A percentile compares a stretch with the other conserved stretches of the same genome.
Conservation (phyloP, 2,888 invertebrate genomes). For the Cryptosula pallasiana region DNA sequence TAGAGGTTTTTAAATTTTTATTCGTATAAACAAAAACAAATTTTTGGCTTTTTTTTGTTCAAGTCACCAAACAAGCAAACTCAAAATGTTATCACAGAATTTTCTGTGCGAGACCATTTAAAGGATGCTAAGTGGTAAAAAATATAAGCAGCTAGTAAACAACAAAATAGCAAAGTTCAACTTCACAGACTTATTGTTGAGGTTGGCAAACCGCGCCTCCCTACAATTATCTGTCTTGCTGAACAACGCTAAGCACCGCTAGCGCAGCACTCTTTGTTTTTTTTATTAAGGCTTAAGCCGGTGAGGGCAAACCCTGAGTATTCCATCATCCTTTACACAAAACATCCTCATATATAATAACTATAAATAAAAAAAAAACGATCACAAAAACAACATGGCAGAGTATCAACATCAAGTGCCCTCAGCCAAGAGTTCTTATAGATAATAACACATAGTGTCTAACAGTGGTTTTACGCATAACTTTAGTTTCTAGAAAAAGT, state of each 20-base stretch:
- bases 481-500: too few species aligned
- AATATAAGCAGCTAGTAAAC: not conserved
- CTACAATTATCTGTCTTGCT: slow-evolving; percentile 19
- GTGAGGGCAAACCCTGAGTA: not conserved
- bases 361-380: too few species aligned
- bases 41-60: slow-evolving; percentile 18
- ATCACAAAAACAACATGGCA: too few species aligned
- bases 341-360: not conserved
- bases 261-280: too few species aligned
- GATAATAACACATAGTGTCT: too few species aligned
- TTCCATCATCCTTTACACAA: not conserved
- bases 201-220: not conserved
- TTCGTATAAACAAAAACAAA: not conserved
- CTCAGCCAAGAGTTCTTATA: not conserved
- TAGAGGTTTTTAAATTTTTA: not conserved
- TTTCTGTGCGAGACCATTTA: not conserved
- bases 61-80: not conserved
- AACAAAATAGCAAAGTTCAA: not conserved
- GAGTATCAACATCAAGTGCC: not conserved
- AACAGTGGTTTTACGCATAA: too few species aligned
- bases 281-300: not conserved
- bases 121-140: not conserved
- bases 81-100: not conserved
- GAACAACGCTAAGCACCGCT: not conserved
- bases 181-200: slow-evolving; percentile 18